Base-by-base conservation (phyloP, 2,888 invertebrate genomes). In the Achlya flavicornis region DNA sequence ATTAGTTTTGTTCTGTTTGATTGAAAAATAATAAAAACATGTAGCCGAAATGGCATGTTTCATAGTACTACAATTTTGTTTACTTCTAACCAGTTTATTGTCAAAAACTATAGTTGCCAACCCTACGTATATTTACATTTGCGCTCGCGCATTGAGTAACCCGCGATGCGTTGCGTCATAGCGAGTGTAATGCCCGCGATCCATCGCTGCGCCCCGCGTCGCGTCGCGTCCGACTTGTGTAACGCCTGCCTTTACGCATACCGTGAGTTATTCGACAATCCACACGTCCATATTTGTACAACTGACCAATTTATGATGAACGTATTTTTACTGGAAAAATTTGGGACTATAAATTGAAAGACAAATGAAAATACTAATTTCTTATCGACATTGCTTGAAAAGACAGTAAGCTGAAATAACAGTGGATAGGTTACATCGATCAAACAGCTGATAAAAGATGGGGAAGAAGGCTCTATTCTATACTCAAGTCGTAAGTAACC, bases 111-210 rank as follows among this genome's bases (percentile, higher is more conserved):
- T 16, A 38, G 19, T 14, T 41, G 60, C 26, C 60, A 60, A 41
- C 60, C 60, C 60, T 53, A n/a, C 16, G 7, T 2, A 19, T 60
- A 12, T 60, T 60, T 19, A 41, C 38, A 41, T 58, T 60, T 41
- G 60, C 60, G 60, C 60, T 26, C 14, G 19, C 58, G 38, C 60
- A 60, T 60, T 60, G 60, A 41, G 60, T 41, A 60, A 60, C 26
- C 53, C 53, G 61, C 67, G 66, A 72, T 70, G 72, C 61, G 66
- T 74, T 70, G 72, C 61, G 61, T 64, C 64, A 64, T 7, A 19
- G 19, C 19, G 66, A 63, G 72, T 65, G 69, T 68, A 68, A 62
- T 48, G 68, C 53, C 67, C 66, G 70, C 66, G 53, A 53, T 53
- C 10, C 53, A 53, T 19, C 53, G 16, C 5, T n/a, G 43, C 11